phyloP scores from a whole-genome alignment of 2,797 vertebrate species.

The Austrolebias charrua region DNA sequence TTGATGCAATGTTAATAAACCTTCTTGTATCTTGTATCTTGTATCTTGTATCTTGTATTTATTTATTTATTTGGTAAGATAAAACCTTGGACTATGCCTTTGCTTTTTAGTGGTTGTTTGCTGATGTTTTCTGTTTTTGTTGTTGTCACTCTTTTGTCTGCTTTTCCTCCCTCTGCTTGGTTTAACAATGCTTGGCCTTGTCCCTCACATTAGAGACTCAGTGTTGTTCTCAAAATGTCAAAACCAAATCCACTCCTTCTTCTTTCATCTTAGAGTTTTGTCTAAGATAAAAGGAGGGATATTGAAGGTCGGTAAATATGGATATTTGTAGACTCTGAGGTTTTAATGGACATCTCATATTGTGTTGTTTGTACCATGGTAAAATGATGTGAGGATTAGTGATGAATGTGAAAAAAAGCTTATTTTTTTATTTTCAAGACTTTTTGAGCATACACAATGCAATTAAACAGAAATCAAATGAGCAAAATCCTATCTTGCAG shows the following conservation, averaged over 20 bases:
- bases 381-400: neutral
- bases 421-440: neutral
- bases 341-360: neutral
- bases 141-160: neutral
- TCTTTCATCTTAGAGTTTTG: slow-evolving; percentile 10
- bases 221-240: slow-evolving; percentile 16
- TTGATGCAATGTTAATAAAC: too few species aligned
- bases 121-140: slow-evolving; percentile 1
- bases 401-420: slow-evolving; percentile 2
- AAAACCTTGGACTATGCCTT: slow-evolving; percentile 30
- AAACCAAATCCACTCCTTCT: slow-evolving; percentile 17
- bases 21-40: too few species aligned
- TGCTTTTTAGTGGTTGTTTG: slow-evolving; percentile 14
- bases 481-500: slow-evolving; percentile 2
- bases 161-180: slow-evolving; percentile 2
- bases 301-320: slow-evolving; percentile 7
- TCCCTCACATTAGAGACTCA: slow-evolving; percentile 12
- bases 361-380: neutral
- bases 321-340: neutral
- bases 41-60: too few species aligned
- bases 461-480: slow-evolving; percentile 5
- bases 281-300: neutral
- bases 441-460: neutral
- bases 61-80: slow-evolving; percentile 25
- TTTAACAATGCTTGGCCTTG: slow-evolving; percentile 29